These are phyloP conservation scores for Cebidichthys violaceus DNA, from an alignment of 2,113 vertebrate genomes.

Conservation along the genomic window DNA sequence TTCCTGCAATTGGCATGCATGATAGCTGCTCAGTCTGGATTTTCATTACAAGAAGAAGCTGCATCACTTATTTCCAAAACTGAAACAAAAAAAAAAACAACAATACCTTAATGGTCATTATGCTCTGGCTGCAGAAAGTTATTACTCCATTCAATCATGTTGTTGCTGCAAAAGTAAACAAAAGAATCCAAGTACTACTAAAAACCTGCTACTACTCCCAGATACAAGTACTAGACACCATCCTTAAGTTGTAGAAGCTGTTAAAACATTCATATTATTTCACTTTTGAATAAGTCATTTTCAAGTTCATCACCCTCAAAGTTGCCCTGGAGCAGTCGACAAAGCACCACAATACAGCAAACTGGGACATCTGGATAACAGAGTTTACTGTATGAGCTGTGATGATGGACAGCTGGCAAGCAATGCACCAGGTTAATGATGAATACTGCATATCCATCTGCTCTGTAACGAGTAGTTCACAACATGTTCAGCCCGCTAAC, in stretches of 20 bases:
- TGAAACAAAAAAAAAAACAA: conserved; percentile 43
- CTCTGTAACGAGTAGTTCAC: background rate
- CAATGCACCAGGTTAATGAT: conserved; percentile 1
- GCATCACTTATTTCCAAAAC: conserved; percentile 30
- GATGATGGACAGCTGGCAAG: background rate
- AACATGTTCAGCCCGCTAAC: background rate
- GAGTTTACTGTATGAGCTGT: background rate
- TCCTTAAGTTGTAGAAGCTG: background rate
- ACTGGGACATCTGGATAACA: background rate
- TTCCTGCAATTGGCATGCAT: conserved; percentile 46
- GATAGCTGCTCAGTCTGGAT: conserved; percentile 21
- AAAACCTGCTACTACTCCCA: background rate
- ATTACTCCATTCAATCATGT: conserved; percentile 10
- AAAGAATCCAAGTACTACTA: background rate
- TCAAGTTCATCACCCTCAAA: background rate
- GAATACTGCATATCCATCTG: background rate
- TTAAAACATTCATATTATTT: background rate
- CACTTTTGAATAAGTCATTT: background rate
- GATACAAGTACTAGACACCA: background rate
- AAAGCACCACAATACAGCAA: background rate
- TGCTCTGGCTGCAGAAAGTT: background rate
- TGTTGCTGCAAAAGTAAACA: conserved; percentile 4
- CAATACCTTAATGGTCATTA: conserved; percentile 6
- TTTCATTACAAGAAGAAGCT: conserved; percentile 39
- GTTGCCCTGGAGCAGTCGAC: background rate